Evolutionary conservation across 2,797 vertebrate genomes (phyloP), one percentile per base, ranked within the genome.

Genomic region (Protosalanx chinensis): DNA sequence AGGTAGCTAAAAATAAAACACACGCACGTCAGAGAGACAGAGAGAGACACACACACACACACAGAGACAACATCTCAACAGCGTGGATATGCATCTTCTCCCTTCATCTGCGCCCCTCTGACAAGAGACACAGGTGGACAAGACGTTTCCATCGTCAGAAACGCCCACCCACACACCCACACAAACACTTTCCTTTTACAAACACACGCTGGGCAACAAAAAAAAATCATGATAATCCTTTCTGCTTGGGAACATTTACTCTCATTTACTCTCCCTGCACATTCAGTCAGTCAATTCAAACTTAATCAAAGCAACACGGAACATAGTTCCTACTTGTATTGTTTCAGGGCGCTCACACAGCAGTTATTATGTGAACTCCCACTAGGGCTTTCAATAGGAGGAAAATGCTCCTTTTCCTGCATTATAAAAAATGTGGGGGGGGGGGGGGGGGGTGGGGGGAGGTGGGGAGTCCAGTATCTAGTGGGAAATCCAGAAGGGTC

Each of bases 1-100:
- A 99, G 92, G 85, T 93, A 94, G 79, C 93, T 93, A 88, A 84
- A 92, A 90, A 90, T 79, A 91, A 82, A 82, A 46, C 29, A 79
- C 4, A 3, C 15, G 46, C 53, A 65, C 4, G 70, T 86, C 68
- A 87, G 76, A 63, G 13, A 69, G 33, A 68, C 32, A 33, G 13
- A 51, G 6, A 72, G 64, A 61, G 49, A 71, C 0, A 49, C 51
- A 78, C 51, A 77, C 46, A 81, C 71, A 63, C 35, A 59, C 62
- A 72, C 15, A 32, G 49, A 53, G 57, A 75, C 18, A 20, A 62
- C 67, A 73, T 32, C 66, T 20, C 72, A 59, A 68, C 51, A 76
- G 53, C 32, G 27, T 46, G 69, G 60, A 13, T 20, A 53, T 10
- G 18, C 23, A 4, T 2, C 16, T 16, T 30, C 27, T 51, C 20